These are phyloP conservation scores for Rhinichthys klamathensis DNA, from an alignment of 2,113 vertebrate species.

Conservation along the genomic window DNA sequence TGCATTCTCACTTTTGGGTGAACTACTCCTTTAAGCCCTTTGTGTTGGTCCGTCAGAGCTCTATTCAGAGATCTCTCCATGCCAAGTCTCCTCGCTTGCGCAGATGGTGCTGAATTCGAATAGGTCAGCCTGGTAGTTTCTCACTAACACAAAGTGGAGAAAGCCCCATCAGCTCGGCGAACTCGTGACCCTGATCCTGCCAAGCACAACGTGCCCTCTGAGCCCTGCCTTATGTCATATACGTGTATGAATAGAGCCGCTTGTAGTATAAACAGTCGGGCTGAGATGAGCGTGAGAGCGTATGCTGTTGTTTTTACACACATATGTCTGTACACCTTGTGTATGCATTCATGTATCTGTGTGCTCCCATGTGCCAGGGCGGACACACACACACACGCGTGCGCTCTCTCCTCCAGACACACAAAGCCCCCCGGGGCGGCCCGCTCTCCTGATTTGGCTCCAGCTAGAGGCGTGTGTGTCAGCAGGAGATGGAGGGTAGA, in stretches of 20 bases:
- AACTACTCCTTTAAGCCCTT: background rate
- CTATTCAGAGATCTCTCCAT: constrained; percentile 56
- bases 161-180: constrained; percentile 57
- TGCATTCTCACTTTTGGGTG: background rate
- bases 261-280: constrained; percentile 54
- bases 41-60: constrained; percentile 34
- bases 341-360: constrained; percentile 44
- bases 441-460: background rate
- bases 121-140: constrained; percentile 69
- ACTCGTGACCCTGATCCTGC: constrained; percentile 41
- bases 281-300: constrained; percentile 61
- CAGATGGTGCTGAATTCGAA: constrained; percentile 73
- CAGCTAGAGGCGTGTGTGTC: constrained; percentile 36
- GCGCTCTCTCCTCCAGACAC: constrained; percentile 36
- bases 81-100: constrained; percentile 60
- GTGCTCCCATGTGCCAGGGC: constrained; percentile 22
- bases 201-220: constrained; percentile 26
- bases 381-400: constrained; percentile 18
- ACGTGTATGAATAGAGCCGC: constrained; percentile 53
- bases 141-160: constrained; percentile 62
- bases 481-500: constrained; percentile 47
- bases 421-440: constrained; percentile 18
- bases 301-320: constrained; percentile 51
- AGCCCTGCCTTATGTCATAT: constrained; percentile 41
- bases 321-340: constrained; percentile 48